Conservation (phyloP, 2,888 invertebrate species). For the Pedicia rivosa region DNA sequence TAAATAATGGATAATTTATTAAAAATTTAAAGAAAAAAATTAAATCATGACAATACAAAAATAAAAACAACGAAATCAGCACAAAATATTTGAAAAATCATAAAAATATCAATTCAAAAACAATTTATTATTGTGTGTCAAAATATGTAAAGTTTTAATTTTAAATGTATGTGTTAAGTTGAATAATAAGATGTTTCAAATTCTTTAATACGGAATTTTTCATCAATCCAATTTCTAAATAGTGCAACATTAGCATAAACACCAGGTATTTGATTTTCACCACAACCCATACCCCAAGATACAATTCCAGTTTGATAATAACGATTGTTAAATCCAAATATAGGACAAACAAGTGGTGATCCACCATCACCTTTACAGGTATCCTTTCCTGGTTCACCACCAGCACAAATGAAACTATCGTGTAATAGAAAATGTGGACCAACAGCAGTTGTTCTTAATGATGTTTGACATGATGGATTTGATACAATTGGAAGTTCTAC, state of each 20-base stretch:
- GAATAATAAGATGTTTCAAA: no score
- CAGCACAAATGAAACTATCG: conserved; percentile 53
- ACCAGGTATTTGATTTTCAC: conserved; percentile 41
- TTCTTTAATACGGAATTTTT: no score
- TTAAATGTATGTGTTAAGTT: no score
- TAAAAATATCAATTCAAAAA: no score
- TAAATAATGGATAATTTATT: no score
- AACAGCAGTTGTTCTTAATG: conserved; percentile 42
- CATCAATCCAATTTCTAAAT: conserved; percentile 49
- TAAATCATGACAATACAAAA: no score
- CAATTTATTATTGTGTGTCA: no score
- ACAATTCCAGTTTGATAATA: conserved; percentile 38
- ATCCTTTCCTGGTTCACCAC: conserved; percentile 48
- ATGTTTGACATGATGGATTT: conserved; percentile 23
- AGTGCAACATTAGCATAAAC: conserved; percentile 49
- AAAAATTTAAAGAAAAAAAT: no score
- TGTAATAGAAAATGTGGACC: conserved; percentile 45
- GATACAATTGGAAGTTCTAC: conserved; percentile 49
- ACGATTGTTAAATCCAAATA: conserved; percentile 24
- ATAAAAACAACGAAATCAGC: no score
- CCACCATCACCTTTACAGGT: conserved; percentile 59
- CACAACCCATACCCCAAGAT: conserved; percentile 66
- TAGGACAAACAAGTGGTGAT: conserved; percentile 52
- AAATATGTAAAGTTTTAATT: no score
- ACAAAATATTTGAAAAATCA: no score